Evolutionary conservation across 1,140 invertebrate species (phyloP).

Genomic region (Drosophila insularis): DNA sequence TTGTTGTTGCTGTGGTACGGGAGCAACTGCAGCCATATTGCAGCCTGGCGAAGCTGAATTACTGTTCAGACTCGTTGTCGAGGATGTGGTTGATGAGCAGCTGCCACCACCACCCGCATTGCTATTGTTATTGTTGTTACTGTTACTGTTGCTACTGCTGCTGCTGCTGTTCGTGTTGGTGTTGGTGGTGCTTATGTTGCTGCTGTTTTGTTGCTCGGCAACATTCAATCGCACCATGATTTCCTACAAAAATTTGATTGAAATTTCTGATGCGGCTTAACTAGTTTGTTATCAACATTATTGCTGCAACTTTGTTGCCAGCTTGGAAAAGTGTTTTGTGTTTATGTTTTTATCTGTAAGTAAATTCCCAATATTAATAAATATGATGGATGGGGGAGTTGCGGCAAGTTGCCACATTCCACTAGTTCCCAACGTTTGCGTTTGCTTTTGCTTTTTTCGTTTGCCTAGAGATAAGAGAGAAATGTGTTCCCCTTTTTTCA

Average conservation of each 20-base stretch:
- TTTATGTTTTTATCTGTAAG: slow-evolving; percentile 55
- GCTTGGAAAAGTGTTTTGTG: slow-evolving; percentile 12
- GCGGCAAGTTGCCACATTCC: slow-evolving; percentile 12
- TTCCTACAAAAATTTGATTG: slow-evolving; percentile 32
- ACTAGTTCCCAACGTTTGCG: slow-evolving; percentile 48
- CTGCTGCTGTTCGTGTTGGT: slow-evolving; percentile 30
- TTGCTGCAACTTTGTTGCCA: slow-evolving; percentile 41
- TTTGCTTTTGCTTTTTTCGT: slow-evolving; percentile 45
- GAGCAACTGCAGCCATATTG: slow-evolving; percentile 70
- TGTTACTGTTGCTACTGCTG: slow-evolving; percentile 17
- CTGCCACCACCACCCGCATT: slow-evolving; percentile 55
- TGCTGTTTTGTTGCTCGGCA: slow-evolving; percentile 55
- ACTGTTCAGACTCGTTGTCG: slow-evolving; percentile 67
- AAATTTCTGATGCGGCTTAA: slow-evolving; percentile 18
- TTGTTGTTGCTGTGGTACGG: slow-evolving; percentile 28
- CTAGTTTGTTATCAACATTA: slow-evolving; percentile 46
- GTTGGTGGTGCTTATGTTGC: slow-evolving; percentile 39
- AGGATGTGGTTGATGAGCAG: slow-evolving; percentile 60
- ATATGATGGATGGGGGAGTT: background rate
- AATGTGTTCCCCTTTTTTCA: slow-evolving; percentile 1
- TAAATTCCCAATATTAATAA: slow-evolving; percentile 59
- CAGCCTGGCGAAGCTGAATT: slow-evolving; percentile 55
- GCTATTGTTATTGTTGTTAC: slow-evolving; percentile 45
- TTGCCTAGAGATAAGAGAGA: slow-evolving; percentile 37
- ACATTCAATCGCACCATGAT: slow-evolving; percentile 80